Conservation (phyloP, 1,140 invertebrate species). For the Drosophila chauvacae region DNA sequence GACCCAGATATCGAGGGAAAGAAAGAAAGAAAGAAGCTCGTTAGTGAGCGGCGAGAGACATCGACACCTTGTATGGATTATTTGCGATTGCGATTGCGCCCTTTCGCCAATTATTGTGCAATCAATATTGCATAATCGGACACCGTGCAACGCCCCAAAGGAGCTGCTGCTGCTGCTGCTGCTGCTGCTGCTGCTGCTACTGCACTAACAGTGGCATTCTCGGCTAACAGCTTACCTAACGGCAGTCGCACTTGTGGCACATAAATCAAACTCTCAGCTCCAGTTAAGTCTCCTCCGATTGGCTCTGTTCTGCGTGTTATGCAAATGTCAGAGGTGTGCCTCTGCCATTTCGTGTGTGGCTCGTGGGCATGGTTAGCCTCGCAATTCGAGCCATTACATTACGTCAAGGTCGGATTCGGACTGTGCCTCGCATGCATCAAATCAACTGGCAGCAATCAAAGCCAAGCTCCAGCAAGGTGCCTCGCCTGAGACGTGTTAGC, state of each 20-base stretch:
- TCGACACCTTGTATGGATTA: conserved; percentile 77
- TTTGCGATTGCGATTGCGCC: conserved; percentile 66
- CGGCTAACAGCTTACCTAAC: conserved; percentile 72
- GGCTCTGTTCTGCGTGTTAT: conserved; percentile 66
- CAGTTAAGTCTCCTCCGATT: conserved; percentile 26
- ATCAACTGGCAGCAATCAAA: conserved; percentile 67
- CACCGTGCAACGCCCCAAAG: conserved; percentile 41
- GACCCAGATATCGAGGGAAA: conserved; percentile 46
- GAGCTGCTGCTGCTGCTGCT: conserved; percentile 6
- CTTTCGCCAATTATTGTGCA: conserved; percentile 82
- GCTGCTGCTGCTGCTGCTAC: not conserved
- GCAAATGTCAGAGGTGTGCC: conserved; percentile 78
- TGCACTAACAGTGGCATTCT: conserved; percentile 3
- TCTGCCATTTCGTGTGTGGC: conserved; percentile 76
- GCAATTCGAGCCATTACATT: conserved; percentile 51
- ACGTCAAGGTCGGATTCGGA: conserved; percentile 62
- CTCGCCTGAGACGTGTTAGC: conserved; percentile 75
- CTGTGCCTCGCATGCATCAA: conserved; percentile 74
- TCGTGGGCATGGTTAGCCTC: conserved; percentile 70
- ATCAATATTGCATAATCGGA: conserved; percentile 81
- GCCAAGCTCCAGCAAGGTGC: conserved; percentile 68
- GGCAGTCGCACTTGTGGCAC: conserved; percentile 79
- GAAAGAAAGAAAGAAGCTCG: conserved; percentile 61
- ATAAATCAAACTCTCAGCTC: conserved; percentile 69
- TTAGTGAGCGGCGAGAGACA: conserved; percentile 65